phyloP scores from a whole-genome alignment of 2,113 vertebrate genomes.

The Turdus rufiventris region DNA sequence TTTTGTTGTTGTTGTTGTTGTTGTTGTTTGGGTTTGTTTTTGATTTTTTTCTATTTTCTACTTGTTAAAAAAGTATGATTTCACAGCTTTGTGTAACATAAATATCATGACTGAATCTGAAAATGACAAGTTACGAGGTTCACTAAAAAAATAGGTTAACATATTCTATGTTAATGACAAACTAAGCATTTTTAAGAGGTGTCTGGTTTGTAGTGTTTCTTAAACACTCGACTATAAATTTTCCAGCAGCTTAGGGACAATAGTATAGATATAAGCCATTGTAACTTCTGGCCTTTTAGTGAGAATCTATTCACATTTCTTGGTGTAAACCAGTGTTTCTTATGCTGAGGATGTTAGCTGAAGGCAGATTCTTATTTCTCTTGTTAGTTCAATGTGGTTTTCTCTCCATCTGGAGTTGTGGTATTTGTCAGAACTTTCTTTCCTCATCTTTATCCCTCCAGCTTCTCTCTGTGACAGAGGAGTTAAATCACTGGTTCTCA shows the following conservation, averaged over 20 bases:
- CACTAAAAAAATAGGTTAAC: neutral
- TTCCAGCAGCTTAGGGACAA: neutral
- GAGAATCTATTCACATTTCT: neutral
- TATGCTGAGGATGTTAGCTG: neutral
- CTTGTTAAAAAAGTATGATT: neutral
- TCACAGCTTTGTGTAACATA: neutral
- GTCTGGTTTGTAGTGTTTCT: neutral
- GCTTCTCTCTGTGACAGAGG: neutral
- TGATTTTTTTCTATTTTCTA: too few relatives aligned
- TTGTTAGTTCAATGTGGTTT: neutral
- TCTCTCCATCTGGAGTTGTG: neutral
- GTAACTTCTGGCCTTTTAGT: neutral
- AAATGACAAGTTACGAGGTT: neutral
- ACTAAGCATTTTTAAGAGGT: neutral
- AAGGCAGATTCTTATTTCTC: neutral
- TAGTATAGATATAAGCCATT: neutral
- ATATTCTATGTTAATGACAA: neutral
- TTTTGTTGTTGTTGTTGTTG: too few relatives aligned
- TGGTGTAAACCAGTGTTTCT: neutral
- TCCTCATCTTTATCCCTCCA: neutral
- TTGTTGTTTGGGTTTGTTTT: neutral
- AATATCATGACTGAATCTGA: neutral
- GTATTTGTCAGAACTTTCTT: neutral
- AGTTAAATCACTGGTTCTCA: neutral
- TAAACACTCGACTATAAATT: neutral